These are phyloP conservation scores for Heliocidaris erythrogramma DNA, from an alignment of 35 echinoderm and acorn worm genomes.

Conservation along the genomic window DNA sequence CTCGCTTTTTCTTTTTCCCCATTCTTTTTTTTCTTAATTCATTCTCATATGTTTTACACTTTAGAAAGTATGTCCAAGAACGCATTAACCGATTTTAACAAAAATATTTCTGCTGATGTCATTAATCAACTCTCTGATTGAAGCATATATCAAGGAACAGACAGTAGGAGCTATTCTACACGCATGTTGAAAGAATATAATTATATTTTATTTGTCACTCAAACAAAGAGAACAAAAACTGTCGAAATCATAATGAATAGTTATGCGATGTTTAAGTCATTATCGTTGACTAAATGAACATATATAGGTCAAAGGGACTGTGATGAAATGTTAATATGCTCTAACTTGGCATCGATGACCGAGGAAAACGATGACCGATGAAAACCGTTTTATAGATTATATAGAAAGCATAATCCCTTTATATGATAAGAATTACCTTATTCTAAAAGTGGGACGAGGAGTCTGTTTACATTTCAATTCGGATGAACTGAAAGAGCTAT, in stretches of 20 bases:
- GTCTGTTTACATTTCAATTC: too few species aligned
- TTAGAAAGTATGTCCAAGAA: too few species aligned
- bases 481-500: too few species aligned
- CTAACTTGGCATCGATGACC: background rate
- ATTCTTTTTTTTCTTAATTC: too few species aligned
- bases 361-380: background rate
- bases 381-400: background rate
- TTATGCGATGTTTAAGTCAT: background rate
- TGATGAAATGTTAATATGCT: background rate
- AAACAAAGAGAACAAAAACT: background rate
- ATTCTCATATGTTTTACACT: too few species aligned
- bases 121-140: background rate
- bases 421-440: too few species aligned
- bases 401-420: too few species aligned
- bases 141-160: background rate
- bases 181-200: background rate
- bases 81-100: background rate
- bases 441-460: too few species aligned
- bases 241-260: background rate
- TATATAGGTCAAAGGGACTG: background rate
- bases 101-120: background rate
- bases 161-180: background rate
- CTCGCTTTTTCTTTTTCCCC: too few species aligned
- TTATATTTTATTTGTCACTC: background rate
- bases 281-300: background rate